These are phyloP conservation scores for Diplodus sargus DNA, from an alignment of 2,797 vertebrate species.

Conservation along the genomic window DNA sequence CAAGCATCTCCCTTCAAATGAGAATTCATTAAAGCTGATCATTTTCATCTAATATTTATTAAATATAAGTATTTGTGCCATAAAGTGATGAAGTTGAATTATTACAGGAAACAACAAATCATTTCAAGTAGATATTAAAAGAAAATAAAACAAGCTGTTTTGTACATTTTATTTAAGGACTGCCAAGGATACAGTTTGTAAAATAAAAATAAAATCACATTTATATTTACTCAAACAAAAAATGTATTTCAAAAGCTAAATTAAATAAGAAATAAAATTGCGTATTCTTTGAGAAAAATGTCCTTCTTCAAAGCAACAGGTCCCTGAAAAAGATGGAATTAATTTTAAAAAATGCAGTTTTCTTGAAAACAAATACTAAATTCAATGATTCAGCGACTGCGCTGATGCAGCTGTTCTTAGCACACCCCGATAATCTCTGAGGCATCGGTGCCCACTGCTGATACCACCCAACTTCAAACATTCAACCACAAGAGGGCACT, in stretches of 20 bases:
- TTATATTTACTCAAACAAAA: constrained; percentile 21
- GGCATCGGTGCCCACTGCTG: background rate
- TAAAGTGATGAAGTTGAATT: background rate
- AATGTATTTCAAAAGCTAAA: constrained; percentile 38
- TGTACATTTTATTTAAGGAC: constrained; percentile 43
- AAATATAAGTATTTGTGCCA: background rate
- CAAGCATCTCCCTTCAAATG: background rate
- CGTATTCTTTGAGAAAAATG: constrained; percentile 19
- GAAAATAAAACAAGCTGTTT: constrained; percentile 6
- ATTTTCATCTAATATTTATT: background rate
- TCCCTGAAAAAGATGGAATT: constrained; percentile 34
- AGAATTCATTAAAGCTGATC: background rate
- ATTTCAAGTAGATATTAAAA: constrained; percentile 13
- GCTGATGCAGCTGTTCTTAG: background rate
- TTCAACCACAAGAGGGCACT: constrained; percentile 53
- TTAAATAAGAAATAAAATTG: constrained; percentile 38
- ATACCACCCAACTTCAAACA: background rate
- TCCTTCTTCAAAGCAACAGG: constrained; percentile 34
- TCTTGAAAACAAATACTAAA: background rate
- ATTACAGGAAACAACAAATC: background rate
- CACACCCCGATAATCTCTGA: background rate
- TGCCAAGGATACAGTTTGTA: constrained; percentile 38
- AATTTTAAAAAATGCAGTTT: background rate
- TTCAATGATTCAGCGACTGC: background rate
- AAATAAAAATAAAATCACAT: constrained; percentile 52